Base-by-base conservation (phyloP, 2,888 invertebrate genomes). In the Cancer borealis region DNA sequence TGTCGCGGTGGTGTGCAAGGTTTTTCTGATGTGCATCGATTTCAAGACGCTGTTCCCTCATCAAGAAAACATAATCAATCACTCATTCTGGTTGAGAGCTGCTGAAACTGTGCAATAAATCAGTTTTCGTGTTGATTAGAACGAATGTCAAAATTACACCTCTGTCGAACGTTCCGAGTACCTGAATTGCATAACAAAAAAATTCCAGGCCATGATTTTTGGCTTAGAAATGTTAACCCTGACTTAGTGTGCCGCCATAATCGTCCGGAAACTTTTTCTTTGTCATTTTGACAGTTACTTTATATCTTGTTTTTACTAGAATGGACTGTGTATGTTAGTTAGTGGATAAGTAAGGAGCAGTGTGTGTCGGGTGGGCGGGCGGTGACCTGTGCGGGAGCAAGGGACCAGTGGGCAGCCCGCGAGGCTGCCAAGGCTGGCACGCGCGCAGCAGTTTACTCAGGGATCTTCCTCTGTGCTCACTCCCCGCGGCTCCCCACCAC, bases 391-490 rank as follows among this genome's bases (percentile, higher is more conserved):
- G 87, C 91, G 84, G 93, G 88, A 54, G 93, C 89, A 73, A 39
- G 66, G 66, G 91, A 60, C 87, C 66, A 73, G 89, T 92, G 54
- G 87, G 92, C 92, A 84, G 84, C 79, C 79, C 47, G 79, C 92
- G 66, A 84, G 92, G 92, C 73, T 92, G 46, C 47, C 79, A 39
- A 87, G 84, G 39, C 84, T 84, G 84, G 84, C 47, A 79, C 60
- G 91, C 17, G 26, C 49, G 88, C 88, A 73, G 91, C 93, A 91
- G 91, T 93, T 91, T 88, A 93, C 93, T 93, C 93, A 93, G 93
- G 93, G 93, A 93, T 93, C 93, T 87, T 93, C 91, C 54, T 93
- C 91, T 46, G 91, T 88, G 91, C 91, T 93, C 91, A 88, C 66
- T 91, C 87, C 87, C 93, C 91, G 87, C 91, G 54, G 54, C 90